Conservation (phyloP, 2,113 vertebrate genomes). For the Prionailurus viverrinus region DNA sequence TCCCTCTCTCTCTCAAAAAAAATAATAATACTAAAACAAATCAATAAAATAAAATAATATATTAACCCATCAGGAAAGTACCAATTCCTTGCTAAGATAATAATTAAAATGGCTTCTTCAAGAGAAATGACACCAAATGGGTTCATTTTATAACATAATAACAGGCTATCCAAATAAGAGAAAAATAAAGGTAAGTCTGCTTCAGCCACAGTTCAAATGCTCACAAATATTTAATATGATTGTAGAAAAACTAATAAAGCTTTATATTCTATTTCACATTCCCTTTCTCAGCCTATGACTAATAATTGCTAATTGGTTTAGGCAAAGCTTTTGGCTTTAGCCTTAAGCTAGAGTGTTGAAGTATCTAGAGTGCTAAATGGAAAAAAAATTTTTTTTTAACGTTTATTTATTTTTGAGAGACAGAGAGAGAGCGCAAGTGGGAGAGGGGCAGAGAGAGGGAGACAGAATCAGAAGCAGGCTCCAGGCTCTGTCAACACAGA, state of each 20-base stretch:
- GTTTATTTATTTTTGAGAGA: too few species aligned
- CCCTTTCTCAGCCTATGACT: neutral
- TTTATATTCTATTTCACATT: conserved; percentile 13
- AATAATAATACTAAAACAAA: neutral
- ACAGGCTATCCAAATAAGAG: neutral
- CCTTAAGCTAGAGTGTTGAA: neutral
- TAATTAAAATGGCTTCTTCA: conserved; percentile 37
- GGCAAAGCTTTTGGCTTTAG: conserved; percentile 48
- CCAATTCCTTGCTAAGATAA: neutral
- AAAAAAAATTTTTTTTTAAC: neutral
- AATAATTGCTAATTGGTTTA: neutral
- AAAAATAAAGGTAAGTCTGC: conserved; percentile 10
- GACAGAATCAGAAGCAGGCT: too few species aligned
- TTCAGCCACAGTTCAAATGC: conserved; percentile 10
- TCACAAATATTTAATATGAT: conserved; percentile 60
- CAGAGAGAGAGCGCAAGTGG: too few species aligned
- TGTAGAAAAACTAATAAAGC: conserved; percentile 22
- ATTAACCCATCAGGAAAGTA: conserved; percentile 15
- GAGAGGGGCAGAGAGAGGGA: too few species aligned
- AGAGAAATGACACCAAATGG: neutral
- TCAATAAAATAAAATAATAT: conserved; percentile 19
- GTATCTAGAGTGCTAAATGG: neutral
- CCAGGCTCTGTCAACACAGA: too few species aligned
- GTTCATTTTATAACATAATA: neutral
- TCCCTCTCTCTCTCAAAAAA: too few species aligned